phyloP scores from a whole-genome alignment of 1,140 invertebrate genomes.

The Chironomus tepperi region DNA sequence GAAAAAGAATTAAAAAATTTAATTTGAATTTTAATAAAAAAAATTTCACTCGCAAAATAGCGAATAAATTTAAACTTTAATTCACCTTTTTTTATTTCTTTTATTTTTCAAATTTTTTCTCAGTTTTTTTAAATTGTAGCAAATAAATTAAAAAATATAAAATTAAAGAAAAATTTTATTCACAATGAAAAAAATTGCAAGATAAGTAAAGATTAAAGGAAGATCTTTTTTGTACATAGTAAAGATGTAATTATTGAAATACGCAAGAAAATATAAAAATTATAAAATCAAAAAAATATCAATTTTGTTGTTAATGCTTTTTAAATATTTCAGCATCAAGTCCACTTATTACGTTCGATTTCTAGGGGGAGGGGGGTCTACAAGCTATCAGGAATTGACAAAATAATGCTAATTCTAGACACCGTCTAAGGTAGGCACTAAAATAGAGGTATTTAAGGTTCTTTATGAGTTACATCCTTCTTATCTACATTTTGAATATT shows the following conservation, averaged over 20 bases:
- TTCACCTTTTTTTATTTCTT: background rate
- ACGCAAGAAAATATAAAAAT: slow-evolving; percentile 7
- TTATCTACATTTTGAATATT: no score
- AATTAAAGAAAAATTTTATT: no score
- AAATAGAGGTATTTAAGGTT: no score
- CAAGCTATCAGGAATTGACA: no score
- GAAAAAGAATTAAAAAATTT: background rate
- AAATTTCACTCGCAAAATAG: background rate
- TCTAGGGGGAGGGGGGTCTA: no score
- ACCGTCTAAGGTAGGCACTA: no score
- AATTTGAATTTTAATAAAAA: background rate
- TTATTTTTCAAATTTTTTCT: no score
- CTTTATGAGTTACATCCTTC: no score
- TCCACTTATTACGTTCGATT: no score
- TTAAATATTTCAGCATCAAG: background rate
- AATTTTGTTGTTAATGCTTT: background rate
- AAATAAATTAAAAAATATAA: no score
- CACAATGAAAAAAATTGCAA: background rate
- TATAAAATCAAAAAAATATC: background rate
- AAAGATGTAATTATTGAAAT: background rate
- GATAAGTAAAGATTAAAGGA: background rate
- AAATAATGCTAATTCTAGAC: no score
- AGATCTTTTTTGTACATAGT: slow-evolving; percentile 3
- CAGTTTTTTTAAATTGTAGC: no score
- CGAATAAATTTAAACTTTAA: slow-evolving; percentile 15